A percentile compares a stretch with the other conserved stretches of the same genome.
phyloP scores from a whole-genome alignment of 2,888 invertebrate species.

The Eupithecia pulchellata region DNA sequence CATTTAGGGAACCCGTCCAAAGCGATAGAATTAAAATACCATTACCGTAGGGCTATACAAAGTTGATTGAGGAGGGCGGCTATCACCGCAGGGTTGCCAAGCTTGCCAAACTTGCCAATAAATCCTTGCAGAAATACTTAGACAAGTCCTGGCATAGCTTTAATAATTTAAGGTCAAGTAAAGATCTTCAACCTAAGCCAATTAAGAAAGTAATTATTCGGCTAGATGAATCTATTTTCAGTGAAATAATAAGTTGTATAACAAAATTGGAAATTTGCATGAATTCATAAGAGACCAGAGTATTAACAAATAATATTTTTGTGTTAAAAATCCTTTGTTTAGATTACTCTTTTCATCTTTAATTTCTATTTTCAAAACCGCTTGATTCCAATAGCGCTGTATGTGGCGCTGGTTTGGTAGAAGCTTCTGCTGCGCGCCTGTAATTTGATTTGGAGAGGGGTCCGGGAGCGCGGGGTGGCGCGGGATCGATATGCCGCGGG shows the following conservation, averaged over 20 bases:
- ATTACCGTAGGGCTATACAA: conserved; percentile 74
- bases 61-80: conserved; percentile 71
- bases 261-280: background rate
- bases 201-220: conserved; percentile 1
- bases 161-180: background rate
- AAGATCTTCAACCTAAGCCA: background rate
- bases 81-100: conserved; percentile 28
- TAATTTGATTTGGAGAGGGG: conserved; percentile 84
- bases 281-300: background rate
- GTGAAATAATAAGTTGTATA: background rate
- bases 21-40: conserved; percentile 84
- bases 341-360: conserved; percentile 9
- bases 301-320: background rate
- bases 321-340: background rate
- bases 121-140: conserved; percentile 13
- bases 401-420: conserved; percentile 30
- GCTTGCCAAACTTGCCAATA: conserved; percentile 21
- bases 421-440: conserved; percentile 64
- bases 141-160: background rate
- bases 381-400: conserved; percentile 22
- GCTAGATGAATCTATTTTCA: background rate
- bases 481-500: conserved; percentile 64
- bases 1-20: conserved; percentile 72
- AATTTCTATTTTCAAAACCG: conserved; percentile 19
- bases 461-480: conserved; percentile 57